These are phyloP conservation scores for Periplaneta americana DNA, from an alignment of 1,140 invertebrate genomes.

Conservation along the genomic window DNA sequence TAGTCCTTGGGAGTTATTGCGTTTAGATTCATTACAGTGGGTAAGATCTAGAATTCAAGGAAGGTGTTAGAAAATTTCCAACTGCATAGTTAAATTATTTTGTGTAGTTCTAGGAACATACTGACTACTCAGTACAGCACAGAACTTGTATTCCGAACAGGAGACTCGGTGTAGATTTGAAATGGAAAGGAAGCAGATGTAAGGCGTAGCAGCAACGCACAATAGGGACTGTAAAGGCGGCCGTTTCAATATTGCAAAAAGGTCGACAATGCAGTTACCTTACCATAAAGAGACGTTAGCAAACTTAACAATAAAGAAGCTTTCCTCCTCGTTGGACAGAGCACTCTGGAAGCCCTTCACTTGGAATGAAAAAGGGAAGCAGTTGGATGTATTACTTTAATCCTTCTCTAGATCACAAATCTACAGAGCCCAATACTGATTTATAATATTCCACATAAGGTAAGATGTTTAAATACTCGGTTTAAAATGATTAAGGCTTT, in stretches of 20 bases:
- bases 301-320: not conserved
- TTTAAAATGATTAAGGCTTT: too few species aligned
- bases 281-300: not conserved
- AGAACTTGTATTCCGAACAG: not conserved
- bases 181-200: not conserved
- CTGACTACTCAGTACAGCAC: not conserved
- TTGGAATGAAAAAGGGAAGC: not conserved
- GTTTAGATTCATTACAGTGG: too few species aligned
- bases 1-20: too few species aligned
- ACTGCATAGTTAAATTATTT: too few species aligned
- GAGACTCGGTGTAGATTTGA: not conserved
- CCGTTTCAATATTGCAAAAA: not conserved
- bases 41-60: too few species aligned
- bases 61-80: too few species aligned
- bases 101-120: too few species aligned
- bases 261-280: not conserved
- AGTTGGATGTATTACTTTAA: not conserved
- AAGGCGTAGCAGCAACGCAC: not conserved
- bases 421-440: too few species aligned
- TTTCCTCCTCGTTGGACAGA: not conserved
- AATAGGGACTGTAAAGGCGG: not conserved
- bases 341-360: not conserved
- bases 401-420: not conserved
- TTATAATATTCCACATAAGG: too few species aligned
- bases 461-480: too few species aligned